Evolutionary conservation across 2,888 invertebrate species (phyloP).

Genomic region (Caenorhabditis imperialis): DNA sequence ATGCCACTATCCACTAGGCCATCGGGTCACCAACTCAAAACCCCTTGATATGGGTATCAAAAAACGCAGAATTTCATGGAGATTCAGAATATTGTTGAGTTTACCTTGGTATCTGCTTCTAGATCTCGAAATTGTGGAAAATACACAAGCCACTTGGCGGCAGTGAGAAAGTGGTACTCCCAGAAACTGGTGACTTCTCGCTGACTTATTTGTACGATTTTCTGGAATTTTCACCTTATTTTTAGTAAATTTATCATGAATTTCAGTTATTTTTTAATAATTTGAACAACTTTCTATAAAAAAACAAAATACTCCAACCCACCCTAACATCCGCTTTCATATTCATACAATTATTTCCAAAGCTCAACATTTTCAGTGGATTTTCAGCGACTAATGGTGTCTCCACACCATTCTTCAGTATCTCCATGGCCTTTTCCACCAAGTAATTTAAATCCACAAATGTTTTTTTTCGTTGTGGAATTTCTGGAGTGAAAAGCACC

Average conservation of each 20-base stretch:
- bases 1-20: too few relatives aligned
- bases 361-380: conserved; percentile 4
- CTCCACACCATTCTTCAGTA: conserved; percentile 12
- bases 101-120: conserved; percentile 36
- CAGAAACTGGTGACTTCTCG: conserved; percentile 19
- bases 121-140: conserved; percentile 38
- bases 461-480: not conserved
- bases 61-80: too few relatives aligned
- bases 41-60: too few relatives aligned
- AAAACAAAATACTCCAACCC: too few relatives aligned
- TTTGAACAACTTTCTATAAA: too few relatives aligned
- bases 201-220: not conserved
- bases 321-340: not conserved
- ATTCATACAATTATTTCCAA: conserved; percentile 18
- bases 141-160: conserved; percentile 47
- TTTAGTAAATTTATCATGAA: not conserved
- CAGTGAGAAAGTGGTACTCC: conserved; percentile 28
- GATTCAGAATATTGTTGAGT: too few relatives aligned
- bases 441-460: conserved; percentile 12
- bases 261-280: too few relatives aligned
- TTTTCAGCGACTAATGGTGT: conserved; percentile 11
- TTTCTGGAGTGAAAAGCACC: not conserved
- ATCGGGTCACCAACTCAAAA: too few relatives aligned
- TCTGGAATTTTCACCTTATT: not conserved
- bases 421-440: conserved; percentile 10